Base-by-base conservation (phyloP, 1,140 invertebrate species). In the Reticulitermes speratus region DNA sequence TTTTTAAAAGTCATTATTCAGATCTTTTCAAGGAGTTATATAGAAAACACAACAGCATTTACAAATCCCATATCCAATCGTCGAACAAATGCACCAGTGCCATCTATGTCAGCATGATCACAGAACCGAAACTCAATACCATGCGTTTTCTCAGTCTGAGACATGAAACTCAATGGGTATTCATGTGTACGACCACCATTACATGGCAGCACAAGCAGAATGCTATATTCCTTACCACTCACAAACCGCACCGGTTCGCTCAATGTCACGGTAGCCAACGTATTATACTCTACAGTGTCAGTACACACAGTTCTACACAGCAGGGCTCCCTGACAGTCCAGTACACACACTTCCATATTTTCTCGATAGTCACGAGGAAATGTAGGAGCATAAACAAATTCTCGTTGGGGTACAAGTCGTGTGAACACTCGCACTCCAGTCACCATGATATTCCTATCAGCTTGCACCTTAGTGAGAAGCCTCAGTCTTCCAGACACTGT, bases 91-190 rank as follows among this genome's bases (percentile, higher is more conserved):
- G 82, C 44, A 44, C 86, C 86, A 8, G 44, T 84, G 30, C 82
- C 83, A 52, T 69, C 44, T 16, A 81, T 65, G 32, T 86, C 82
- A n/a, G 82, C 86, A 25, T 86, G 83, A 44, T 86, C 86, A 84
- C 86, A 86, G 86, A 86, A 86, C 11, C 45, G 38, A 48, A 86
- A 86, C 86, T 84, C 82, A 45, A 86, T 65, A 38, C 81, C 86
- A 16, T 69, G 82, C 5, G 52, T 59, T 14, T 44, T 32, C 86
- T 86, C 86, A 14, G 86, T 84, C 82, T 86, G 82, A 16, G 82
- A 52, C 86, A 86, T 44, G 82, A 86, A 86, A n/a, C 86, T 75
- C 32, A 84, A 23, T 45, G 86, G 86, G 44, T 86, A 86, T 48
- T 86, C 55, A 59, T 84, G 45, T 12, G 45, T 32, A 3, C 30